Percentiles rank a stretch among this genome's conserved stretches.
These are phyloP conservation scores for Sebastes hopkinsi DNA, from an alignment of 2,797 vertebrate genomes.

Conservation along the genomic window DNA sequence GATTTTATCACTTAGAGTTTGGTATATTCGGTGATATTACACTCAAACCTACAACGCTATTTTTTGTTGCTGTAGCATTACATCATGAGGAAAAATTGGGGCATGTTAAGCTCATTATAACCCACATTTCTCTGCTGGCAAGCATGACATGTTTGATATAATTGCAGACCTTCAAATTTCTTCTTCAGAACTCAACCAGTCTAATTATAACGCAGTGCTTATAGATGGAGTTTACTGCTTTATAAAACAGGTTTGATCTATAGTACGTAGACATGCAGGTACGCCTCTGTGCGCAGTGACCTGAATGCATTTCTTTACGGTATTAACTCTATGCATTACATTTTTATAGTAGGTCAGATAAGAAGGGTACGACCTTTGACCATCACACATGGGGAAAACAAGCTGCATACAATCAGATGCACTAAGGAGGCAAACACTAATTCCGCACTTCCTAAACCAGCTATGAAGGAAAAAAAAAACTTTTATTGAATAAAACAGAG, in stretches of 20 bases:
- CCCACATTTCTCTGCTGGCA: conserved; percentile 20
- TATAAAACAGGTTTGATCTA: neutral
- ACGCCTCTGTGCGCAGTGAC: neutral
- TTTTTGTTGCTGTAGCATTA: conserved; percentile 41
- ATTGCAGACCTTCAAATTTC: conserved; percentile 11
- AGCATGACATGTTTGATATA: conserved; percentile 28
- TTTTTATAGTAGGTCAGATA: neutral
- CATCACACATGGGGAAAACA: neutral
- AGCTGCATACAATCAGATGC: neutral
- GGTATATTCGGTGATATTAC: neutral
- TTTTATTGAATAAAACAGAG: conserved; percentile 39
- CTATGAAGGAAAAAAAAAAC: neutral
- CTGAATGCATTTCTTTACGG: neutral
- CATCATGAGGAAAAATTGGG: conserved; percentile 44
- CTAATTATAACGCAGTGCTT: neutral
- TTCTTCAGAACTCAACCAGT: neutral
- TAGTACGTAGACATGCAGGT: neutral
- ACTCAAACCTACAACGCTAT: conserved; percentile 5
- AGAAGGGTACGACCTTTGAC: conserved; percentile 5
- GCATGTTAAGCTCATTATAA: conserved; percentile 42
- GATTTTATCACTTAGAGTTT: conserved; percentile 13
- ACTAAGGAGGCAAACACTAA: neutral
- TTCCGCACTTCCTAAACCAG: conserved; percentile 12
- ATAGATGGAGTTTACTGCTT: neutral
- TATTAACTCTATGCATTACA: neutral